Percentiles rank a stretch among this genome's conserved stretches.
Evolutionary conservation across 2,113 vertebrate genomes (phyloP).

Genomic region (Clupea harengus): DNA sequence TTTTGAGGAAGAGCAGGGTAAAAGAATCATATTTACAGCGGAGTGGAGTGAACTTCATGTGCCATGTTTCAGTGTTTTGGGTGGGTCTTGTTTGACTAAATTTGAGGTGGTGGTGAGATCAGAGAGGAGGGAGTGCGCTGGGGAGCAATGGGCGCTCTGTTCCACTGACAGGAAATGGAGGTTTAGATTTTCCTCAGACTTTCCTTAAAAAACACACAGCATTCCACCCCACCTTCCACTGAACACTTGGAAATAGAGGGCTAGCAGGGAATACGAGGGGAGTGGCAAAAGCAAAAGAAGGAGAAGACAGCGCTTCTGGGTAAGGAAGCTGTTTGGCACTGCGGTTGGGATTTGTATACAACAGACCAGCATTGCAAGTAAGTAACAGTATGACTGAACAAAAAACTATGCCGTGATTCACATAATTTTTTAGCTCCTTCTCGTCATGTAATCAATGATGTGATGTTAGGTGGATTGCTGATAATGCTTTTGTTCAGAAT

Average conservation of each 20-base stretch:
- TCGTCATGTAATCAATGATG: background rate
- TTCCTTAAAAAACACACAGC: slow-evolving; percentile 40
- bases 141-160: slow-evolving; percentile 61
- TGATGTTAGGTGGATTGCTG: background rate
- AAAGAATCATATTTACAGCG: background rate
- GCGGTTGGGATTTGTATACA: background rate
- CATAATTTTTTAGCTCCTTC: background rate
- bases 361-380: background rate
- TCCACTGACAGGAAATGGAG: slow-evolving; percentile 68
- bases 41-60: slow-evolving; percentile 22
- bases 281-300: slow-evolving; percentile 49
- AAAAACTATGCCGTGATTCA: background rate
- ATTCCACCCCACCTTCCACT: slow-evolving; percentile 38
- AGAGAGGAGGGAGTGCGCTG: slow-evolving; percentile 29
- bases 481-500: background rate
- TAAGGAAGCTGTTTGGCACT: slow-evolving; percentile 25
- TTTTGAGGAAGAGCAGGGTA: slow-evolving; percentile 1
- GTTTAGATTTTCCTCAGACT: slow-evolving; percentile 40
- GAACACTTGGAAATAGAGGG: slow-evolving; percentile 59
- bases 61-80: slow-evolving; percentile 36
- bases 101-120: slow-evolving; percentile 38
- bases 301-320: slow-evolving; percentile 31
- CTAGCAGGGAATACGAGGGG: slow-evolving; percentile 51
- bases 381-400: background rate
- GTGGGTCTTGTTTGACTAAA: slow-evolving; percentile 57